These are phyloP conservation scores for Urechis unicinctus DNA, from an alignment of 2,888 invertebrate species.

Conservation along the genomic window DNA sequence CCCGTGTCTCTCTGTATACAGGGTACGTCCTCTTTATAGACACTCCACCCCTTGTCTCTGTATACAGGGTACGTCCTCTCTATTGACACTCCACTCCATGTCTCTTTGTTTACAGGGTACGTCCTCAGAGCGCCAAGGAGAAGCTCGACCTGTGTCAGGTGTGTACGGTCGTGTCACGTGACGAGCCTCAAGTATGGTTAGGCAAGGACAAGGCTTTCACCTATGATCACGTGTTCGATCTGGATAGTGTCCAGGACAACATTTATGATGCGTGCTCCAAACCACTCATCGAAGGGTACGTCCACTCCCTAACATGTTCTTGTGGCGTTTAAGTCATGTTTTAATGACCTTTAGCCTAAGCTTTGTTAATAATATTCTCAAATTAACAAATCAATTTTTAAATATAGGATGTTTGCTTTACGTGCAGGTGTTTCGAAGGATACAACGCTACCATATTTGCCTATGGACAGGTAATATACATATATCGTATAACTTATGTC, in stretches of 20 bases:
- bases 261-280: slow-evolving; percentile 81
- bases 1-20: no score
- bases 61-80: no score
- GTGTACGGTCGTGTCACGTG: slow-evolving; percentile 82
- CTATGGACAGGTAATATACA: slow-evolving; percentile 86
- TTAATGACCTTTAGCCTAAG: neutral
- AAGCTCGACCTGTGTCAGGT: slow-evolving; percentile 90
- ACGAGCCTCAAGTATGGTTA: slow-evolving; percentile 70
- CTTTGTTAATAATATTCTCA: no score
- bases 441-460: slow-evolving; percentile 97
- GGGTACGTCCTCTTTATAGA: no score
- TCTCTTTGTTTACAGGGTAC: slow-evolving; percentile 82
- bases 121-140: slow-evolving; percentile 88
- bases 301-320: neutral
- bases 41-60: no score
- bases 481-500: no score
- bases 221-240: slow-evolving; percentile 92
- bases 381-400: neutral
- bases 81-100: no score
- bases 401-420: slow-evolving; percentile 4
- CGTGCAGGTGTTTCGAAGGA: slow-evolving; percentile 71
- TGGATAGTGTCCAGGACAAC: slow-evolving; percentile 63
- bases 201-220: slow-evolving; percentile 93
- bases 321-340: neutral
- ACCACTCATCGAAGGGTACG: slow-evolving; percentile 73